Conservation (phyloP, 2,888 invertebrate genomes). For the Caenorhabditis panamensis region DNA sequence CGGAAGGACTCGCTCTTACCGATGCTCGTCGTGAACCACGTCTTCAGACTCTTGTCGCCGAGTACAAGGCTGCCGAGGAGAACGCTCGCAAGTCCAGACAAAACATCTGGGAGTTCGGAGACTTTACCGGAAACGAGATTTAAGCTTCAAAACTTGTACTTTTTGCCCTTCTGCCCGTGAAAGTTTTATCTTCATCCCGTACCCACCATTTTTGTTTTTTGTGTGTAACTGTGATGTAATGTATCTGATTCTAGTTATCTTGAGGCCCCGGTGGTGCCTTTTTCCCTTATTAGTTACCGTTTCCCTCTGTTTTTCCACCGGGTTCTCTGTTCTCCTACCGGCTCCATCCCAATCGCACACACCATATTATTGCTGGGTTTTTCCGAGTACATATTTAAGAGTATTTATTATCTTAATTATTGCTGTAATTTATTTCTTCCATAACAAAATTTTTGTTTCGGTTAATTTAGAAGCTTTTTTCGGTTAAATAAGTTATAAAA, state of each 20-base stretch:
- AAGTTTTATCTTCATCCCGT: slow-evolving; percentile 41
- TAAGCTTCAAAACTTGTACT: slow-evolving; percentile 52
- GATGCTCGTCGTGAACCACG: slow-evolving; percentile 89
- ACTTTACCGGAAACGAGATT: slow-evolving; percentile 92
- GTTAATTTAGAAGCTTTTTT: slow-evolving; percentile 12
- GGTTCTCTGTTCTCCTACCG: slow-evolving; percentile 18
- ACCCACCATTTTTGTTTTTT: slow-evolving; percentile 21
- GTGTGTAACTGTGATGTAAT: slow-evolving; percentile 51
- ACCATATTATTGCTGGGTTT: slow-evolving; percentile 27
- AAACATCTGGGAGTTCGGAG: slow-evolving; percentile 98
- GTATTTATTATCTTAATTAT: slow-evolving; percentile 44
- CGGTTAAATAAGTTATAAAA: slow-evolving; percentile 3
- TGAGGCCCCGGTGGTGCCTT: slow-evolving; percentile 35
- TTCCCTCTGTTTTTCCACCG: slow-evolving; percentile 29
- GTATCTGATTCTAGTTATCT: slow-evolving; percentile 51
- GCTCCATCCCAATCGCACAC: slow-evolving; percentile 13
- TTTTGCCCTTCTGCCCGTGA: slow-evolving; percentile 12
- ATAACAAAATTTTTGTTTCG: slow-evolving; percentile 13
- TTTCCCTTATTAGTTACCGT: slow-evolving; percentile 18
- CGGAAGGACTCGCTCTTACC: slow-evolving; percentile 90
- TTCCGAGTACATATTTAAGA: slow-evolving; percentile 54
- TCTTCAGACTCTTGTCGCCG: slow-evolving; percentile 87
- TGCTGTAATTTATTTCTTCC: slow-evolving; percentile 32
- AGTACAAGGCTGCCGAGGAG: slow-evolving; percentile 82
- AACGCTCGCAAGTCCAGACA: slow-evolving; percentile 85